These are phyloP conservation scores for Trematomus loennbergii DNA, from an alignment of 2,113 vertebrate genomes.

Conservation along the genomic window DNA sequence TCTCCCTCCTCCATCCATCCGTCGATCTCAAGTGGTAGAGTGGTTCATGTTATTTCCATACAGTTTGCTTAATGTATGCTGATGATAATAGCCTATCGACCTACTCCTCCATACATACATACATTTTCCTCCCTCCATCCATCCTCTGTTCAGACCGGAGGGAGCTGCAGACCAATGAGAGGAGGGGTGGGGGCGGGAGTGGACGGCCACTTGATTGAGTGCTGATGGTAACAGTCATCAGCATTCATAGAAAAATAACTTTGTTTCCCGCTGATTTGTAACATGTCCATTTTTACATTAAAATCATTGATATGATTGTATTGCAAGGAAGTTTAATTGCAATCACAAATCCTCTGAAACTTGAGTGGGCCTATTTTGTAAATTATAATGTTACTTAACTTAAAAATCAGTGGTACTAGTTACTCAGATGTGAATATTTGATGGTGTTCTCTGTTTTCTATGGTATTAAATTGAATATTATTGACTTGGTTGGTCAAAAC, in stretches of 20 bases:
- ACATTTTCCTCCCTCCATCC: constrained; percentile 48
- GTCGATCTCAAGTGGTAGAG: constrained; percentile 52
- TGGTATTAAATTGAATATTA: background rate
- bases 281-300: background rate
- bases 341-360: constrained; percentile 4
- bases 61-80: constrained; percentile 73
- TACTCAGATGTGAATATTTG: background rate
- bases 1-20: constrained; percentile 20
- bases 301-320: background rate
- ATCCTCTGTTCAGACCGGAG: constrained; percentile 52
- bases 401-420: background rate
- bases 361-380: background rate
- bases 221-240: constrained; percentile 37
- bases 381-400: background rate
- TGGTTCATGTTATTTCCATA: constrained; percentile 72
- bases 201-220: constrained; percentile 64
- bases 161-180: constrained; percentile 56
- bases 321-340: background rate
- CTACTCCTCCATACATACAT: constrained; percentile 65
- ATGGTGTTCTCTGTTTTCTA: background rate
- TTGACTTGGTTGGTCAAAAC: no score
- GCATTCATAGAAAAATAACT: constrained; percentile 41
- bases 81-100: constrained; percentile 78
- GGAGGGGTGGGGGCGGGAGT: constrained; percentile 32
- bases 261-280: constrained; percentile 42